Base-by-base conservation (phyloP, 2,888 invertebrate genomes). In the Tetranychus truncatus region DNA sequence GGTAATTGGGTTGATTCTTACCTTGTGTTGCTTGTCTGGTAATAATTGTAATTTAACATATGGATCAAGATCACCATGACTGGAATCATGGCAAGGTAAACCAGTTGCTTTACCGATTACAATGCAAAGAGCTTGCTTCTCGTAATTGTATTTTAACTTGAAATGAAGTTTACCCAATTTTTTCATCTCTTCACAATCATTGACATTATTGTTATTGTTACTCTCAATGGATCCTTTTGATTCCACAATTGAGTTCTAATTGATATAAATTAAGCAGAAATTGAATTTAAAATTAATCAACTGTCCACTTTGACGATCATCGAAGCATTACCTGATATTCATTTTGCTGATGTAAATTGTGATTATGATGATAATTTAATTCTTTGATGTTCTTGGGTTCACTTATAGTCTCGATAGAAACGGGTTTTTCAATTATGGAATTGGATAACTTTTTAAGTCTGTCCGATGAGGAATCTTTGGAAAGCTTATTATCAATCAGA, bases 11-110 rank as follows among this genome's bases (percentile, higher is more conserved):
- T 74, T 72, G 34, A 34, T 24, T 72, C 75, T 66, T 46, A 76
- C 76, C 83, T 95, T 94, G 82, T 96, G 95, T 82, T 94, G 93
- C 83, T 96, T 96, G 81, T 97, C 97, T 0, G 99, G 99, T 79
- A 99, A 85, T 66, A 99, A 86, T 83, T 96, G 97, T 76, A 99
- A 87, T 84, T 99, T 99, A 66, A 99, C 95, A 83, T 99, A 99
- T 0, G 97, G 97, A 85, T 99, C 97, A 80, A 89, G 89, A 9
- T 91, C 91, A 0, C 90, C 90, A 79, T 87, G 87, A 0, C 89
- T 88, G 82, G 92, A 91, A 80, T 91, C 89, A 66, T 81, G 65
- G 1, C 89, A 90, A 1, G 95, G 95, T 73, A 96, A 85, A 66
- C 91, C 91, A 78, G 89, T 88, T 83, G 95, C 95, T 72, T 91